Evolutionary conservation across 2,113 vertebrate genomes (phyloP).

Genomic region (Hippocampus guttulatus): DNA sequence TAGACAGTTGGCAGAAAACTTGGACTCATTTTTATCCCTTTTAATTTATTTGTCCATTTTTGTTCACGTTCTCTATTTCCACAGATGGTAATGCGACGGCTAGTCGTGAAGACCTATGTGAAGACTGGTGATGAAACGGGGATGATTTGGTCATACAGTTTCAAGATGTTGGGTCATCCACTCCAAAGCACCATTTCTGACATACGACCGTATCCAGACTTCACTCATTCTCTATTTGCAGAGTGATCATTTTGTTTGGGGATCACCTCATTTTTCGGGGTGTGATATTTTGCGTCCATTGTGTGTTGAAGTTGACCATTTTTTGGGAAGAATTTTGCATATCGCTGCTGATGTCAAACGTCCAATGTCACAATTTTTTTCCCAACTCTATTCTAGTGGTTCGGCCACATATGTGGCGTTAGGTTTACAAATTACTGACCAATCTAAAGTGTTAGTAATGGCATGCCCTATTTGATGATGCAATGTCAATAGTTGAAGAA

Average conservation of each 20-base stretch:
- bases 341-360: constrained; percentile 1
- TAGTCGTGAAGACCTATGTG: too few species aligned
- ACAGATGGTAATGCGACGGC: not conserved
- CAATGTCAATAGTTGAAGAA: too few species aligned
- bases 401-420: too few species aligned
- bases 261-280: constrained; percentile 72
- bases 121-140: constrained; percentile 7
- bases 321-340: constrained; percentile 37
- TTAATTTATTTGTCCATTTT: constrained; percentile 34
- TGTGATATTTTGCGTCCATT: constrained; percentile 41
- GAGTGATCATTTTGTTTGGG: constrained; percentile 54
- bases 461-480: too few species aligned
- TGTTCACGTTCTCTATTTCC: constrained; percentile 9
- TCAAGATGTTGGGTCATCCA: not conserved
- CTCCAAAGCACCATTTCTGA: constrained; percentile 9
- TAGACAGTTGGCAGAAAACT: constrained; percentile 19
- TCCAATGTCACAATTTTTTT: too few species aligned
- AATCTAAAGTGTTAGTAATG: too few species aligned
- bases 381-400: too few species aligned
- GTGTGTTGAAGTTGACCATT: constrained; percentile 38
- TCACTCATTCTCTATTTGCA: constrained; percentile 48
- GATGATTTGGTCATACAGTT: constrained; percentile 3
- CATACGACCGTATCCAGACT: constrained; percentile 47
- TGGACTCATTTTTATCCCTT: constrained; percentile 5
- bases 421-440: too few species aligned